A percentile compares a stretch with the other conserved stretches of the same genome.
Evolutionary conservation across 2,113 vertebrate species (phyloP).

Genomic region (Callipepla squamata): DNA sequence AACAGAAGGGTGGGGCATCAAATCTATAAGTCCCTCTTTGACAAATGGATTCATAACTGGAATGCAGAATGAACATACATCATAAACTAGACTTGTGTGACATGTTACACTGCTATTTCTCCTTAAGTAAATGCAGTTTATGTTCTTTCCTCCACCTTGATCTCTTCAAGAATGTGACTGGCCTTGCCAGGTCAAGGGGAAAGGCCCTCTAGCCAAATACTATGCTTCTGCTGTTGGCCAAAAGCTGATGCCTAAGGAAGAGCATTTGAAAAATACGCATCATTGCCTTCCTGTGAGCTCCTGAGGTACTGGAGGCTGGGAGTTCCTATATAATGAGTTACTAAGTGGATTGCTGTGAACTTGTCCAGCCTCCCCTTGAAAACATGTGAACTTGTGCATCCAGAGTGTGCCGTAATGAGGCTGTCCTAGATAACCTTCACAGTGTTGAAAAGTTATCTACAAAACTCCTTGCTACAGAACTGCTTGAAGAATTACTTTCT

Average conservation of each 20-base stretch:
- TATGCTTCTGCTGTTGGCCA: neutral
- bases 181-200: neutral
- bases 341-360: slow-evolving; percentile 10
- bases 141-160: neutral
- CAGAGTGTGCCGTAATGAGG: neutral
- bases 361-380: slow-evolving; percentile 32
- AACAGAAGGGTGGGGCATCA: neutral
- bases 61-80: neutral
- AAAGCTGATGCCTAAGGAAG: slow-evolving; percentile 20
- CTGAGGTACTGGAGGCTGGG: neutral
- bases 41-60: neutral
- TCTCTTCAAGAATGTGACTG: neutral
- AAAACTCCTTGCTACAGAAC: neutral
- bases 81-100: neutral
- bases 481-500: neutral
- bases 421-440: slow-evolving; percentile 44
- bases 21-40: neutral
- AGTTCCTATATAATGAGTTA: slow-evolving; percentile 47
- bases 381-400: neutral
- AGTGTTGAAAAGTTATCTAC: neutral
- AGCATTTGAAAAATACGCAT: neutral
- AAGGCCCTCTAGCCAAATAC: neutral
- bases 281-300: slow-evolving; percentile 10
- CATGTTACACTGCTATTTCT: neutral
- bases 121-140: neutral